These are phyloP conservation scores for Nesoenas mayeri DNA, from an alignment of 2,113 vertebrate genomes.

Conservation along the genomic window DNA sequence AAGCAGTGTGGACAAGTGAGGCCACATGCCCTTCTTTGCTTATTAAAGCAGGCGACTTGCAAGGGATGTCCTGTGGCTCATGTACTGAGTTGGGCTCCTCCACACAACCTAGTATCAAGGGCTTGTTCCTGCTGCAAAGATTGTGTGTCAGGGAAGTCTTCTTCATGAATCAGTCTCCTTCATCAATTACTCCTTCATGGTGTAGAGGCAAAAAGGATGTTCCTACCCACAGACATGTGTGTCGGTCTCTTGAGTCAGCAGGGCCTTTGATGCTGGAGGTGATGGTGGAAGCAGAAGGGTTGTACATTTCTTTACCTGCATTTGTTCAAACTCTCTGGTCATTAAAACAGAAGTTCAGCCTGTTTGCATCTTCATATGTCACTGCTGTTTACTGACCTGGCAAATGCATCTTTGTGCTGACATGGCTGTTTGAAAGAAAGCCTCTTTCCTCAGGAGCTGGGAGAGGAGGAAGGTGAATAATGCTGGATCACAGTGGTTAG, in stretches of 20 bases:
- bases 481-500: neutral
- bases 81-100: neutral
- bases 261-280: neutral
- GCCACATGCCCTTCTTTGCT: fast-evolving
- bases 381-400: neutral
- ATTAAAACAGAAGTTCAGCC: neutral
- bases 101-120: neutral
- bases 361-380: neutral
- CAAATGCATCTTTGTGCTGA: neutral
- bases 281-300: neutral
- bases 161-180: neutral
- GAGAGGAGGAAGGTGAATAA: neutral
- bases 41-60: neutral
- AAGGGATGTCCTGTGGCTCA: neutral
- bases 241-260: neutral
- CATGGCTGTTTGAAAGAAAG: neutral
- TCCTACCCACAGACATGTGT: neutral
- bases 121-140: neutral
- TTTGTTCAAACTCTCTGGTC: neutral
- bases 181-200: neutral
- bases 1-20: neutral
- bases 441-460: neutral
- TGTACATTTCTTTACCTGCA: neutral
- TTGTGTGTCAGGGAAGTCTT: neutral
- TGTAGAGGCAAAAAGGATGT: neutral